phyloP scores from a whole-genome alignment of 2,888 invertebrate species.

The Chrysolina oricalcia region DNA sequence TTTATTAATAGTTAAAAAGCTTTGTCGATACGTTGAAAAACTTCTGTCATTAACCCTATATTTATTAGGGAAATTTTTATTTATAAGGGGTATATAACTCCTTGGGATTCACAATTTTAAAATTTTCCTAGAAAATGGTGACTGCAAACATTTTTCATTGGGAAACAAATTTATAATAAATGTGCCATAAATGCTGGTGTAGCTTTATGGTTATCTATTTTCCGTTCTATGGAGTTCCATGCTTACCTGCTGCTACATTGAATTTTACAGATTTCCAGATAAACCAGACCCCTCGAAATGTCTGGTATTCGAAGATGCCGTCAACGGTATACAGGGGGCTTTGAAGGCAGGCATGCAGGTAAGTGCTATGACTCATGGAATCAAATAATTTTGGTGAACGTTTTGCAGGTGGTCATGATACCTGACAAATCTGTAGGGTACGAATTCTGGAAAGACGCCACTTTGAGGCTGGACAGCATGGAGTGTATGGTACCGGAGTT shows the following conservation, averaged over 20 bases:
- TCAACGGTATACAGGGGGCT: conserved; percentile 88
- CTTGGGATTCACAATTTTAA: too few species aligned
- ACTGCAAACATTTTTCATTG: too few species aligned
- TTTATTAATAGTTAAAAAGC: too few species aligned
- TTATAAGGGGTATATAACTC: too few species aligned
- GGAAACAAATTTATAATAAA: too few species aligned
- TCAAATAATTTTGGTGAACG: background rate
- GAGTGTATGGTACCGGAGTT: conserved; percentile 87
- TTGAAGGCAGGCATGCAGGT: conserved; percentile 83
- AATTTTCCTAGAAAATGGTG: too few species aligned
- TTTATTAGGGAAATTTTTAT: too few species aligned
- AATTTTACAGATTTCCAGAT: conserved; percentile 76
- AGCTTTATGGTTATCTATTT: too few species aligned
- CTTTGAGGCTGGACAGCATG: conserved; percentile 82
- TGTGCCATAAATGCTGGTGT: too few species aligned
- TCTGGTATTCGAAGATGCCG: conserved; percentile 93
- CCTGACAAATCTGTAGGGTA: conserved; percentile 76
- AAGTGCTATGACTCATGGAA: background rate
- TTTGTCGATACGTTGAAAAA: too few species aligned
- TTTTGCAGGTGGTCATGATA: conserved; percentile 85
- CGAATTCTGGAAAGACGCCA: conserved; percentile 76
- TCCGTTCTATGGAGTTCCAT: too few species aligned
- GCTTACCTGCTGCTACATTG: background rate
- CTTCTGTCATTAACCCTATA: too few species aligned
- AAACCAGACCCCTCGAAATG: conserved; percentile 79